Evolutionary conservation across 2,888 invertebrate species (phyloP).

Genomic region (Drosophila leonis): DNA sequence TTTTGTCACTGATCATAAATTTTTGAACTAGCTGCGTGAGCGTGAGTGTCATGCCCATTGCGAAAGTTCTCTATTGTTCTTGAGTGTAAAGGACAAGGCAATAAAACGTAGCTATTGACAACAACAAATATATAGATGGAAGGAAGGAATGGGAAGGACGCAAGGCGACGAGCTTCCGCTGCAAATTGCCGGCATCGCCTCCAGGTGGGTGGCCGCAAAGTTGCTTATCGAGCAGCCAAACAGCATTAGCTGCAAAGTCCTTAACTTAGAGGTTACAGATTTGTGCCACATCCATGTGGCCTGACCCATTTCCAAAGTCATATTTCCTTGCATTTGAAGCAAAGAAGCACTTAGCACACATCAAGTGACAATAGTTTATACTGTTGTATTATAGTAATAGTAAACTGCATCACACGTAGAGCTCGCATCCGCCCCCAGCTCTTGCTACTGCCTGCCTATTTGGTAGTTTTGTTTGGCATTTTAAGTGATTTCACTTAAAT

Average conservation of each 20-base stretch:
- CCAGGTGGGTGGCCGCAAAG: not conserved
- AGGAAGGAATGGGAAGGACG: not conserved
- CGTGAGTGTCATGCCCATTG: constrained; percentile 26
- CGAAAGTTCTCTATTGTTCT: constrained; percentile 41
- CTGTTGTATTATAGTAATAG: constrained; percentile 5
- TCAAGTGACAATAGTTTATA: constrained; percentile 65
- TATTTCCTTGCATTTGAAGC: constrained; percentile 16
- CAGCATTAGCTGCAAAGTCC: constrained; percentile 64
- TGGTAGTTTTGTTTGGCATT: constrained; percentile 74
- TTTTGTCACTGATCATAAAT: constrained; percentile 81
- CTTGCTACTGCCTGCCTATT: not conserved
- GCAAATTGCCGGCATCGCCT: constrained; percentile 56
- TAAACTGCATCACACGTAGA: constrained; percentile 21
- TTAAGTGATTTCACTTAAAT: constrained; percentile 83
- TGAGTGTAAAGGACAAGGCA: constrained; percentile 55
- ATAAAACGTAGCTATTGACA: constrained; percentile 75
- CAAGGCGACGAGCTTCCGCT: constrained; percentile 28
- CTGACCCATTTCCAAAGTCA: constrained; percentile 54
- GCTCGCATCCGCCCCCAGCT: constrained; percentile 4
- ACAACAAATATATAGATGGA: constrained; percentile 18
- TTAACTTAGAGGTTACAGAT: constrained; percentile 11
- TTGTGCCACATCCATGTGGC: constrained; percentile 20
- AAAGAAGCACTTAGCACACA: constrained; percentile 48
- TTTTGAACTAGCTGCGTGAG: constrained; percentile 57
- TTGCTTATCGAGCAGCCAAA: constrained; percentile 68